Evolutionary conservation across 2,888 invertebrate genomes (phyloP), one percentile per base, ranked within the genome.

Genomic region (Sphaeridia pumilis): DNA sequence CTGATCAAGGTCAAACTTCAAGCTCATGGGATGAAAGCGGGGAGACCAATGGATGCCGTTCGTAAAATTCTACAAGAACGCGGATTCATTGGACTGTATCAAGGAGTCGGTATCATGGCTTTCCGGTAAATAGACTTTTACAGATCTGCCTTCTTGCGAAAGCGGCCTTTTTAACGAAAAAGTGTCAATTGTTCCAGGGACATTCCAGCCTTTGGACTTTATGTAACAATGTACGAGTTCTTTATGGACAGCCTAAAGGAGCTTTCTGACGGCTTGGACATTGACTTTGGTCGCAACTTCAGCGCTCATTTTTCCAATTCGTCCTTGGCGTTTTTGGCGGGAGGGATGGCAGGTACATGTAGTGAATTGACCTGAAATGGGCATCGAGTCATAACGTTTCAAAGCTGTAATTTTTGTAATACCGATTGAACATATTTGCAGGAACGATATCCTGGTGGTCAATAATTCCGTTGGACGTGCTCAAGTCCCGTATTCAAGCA

Each of bases 401-500:
- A n/a, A n/a, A n/a, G n/a, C n/a, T n/a, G n/a, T n/a, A n/a, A n/a
- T n/a, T n/a, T n/a, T n/a, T n/a, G n/a, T n/a, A n/a, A n/a, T n/a
- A n/a, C n/a, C n/a, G n/a, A n/a, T n/a, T n/a, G n/a, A n/a, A n/a
- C n/a, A n/a, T n/a, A n/a, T n/a, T n/a, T n/a, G n/a, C n/a, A 72
- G 80, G 82, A 2, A 70, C 79, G 3, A 35, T 78, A 2, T 80
- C 82, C 1, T 84, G 84, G 83, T 70, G 76, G 17, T 70, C 75
- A 14, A 78, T 82, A 2, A 74, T 83, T 64, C 85, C 85, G 0
- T 72, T 83, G 44, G 85, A 86, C 70, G 82, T 83, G 31, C 73
- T 85, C 2, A 86, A 86, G 70, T 81, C 82, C 12, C 74, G 81
- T 44, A 75, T 85, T 61, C 85, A 85, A 70, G 79, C 79, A 0